These are phyloP conservation scores for Conus ventricosus DNA, from an alignment of 1,140 invertebrate species.

Conservation along the genomic window DNA sequence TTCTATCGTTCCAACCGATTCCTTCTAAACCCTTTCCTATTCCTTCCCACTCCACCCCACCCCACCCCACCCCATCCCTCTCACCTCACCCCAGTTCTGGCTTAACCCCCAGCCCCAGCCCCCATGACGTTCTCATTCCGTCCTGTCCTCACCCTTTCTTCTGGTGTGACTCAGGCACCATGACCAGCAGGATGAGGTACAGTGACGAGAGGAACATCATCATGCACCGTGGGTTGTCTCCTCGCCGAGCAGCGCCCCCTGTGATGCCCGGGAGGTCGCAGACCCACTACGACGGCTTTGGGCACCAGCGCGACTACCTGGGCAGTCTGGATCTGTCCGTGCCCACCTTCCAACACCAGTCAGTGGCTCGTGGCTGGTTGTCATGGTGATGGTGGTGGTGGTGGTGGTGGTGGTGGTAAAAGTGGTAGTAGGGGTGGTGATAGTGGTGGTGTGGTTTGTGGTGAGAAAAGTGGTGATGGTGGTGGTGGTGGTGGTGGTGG, in stretches of 20 bases:
- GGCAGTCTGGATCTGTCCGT: constrained; percentile 15
- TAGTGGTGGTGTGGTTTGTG: no score
- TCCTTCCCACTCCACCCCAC: not conserved
- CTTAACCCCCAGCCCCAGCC: not conserved
- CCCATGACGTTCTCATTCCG: not conserved
- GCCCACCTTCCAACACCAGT: not conserved
- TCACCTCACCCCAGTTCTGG: not conserved
- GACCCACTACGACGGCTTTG: not conserved
- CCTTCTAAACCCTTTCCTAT: not conserved
- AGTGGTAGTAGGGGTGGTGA: no score
- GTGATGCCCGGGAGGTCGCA: constrained; percentile 17
- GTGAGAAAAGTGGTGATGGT: no score
- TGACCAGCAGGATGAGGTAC: not conserved
- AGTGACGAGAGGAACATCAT: not conserved
- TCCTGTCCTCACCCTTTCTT: not conserved
- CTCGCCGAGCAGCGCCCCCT: constrained; percentile 24
- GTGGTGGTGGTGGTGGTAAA: no score
- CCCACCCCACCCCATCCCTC: not conserved
- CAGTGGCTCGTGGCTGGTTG: not conserved
- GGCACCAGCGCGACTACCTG: not conserved
- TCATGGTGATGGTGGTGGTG: no score
- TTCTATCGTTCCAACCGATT: no score
- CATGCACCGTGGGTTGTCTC: constrained; percentile 28
- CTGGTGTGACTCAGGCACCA: not conserved
- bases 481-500: no score